These are phyloP conservation scores for Chiloscyllium punctatum DNA, from an alignment of 2,797 vertebrate species.

Conservation along the genomic window DNA sequence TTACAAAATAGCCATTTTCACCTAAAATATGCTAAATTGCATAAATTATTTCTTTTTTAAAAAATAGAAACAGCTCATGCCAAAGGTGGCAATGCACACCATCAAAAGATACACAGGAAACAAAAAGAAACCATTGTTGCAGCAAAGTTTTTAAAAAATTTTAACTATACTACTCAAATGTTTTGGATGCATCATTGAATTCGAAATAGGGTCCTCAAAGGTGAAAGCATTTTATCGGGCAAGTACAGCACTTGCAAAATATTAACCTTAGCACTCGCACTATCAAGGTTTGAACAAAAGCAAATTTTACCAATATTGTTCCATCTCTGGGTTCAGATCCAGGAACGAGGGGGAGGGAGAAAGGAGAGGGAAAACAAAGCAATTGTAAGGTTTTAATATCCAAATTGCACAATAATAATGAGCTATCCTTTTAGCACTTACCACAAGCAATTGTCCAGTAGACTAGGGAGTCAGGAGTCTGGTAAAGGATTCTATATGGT, in stretches of 20 bases:
- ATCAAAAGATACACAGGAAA: background rate
- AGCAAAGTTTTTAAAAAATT: background rate
- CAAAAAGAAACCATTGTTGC: background rate
- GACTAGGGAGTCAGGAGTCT: slow-evolving; percentile 85
- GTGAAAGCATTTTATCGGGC: background rate
- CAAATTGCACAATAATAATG: background rate
- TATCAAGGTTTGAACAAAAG: background rate
- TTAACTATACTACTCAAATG: background rate
- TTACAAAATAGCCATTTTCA: background rate
- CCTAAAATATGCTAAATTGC: background rate
- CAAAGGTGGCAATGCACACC: background rate
- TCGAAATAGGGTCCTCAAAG: background rate
- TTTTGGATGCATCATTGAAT: background rate
- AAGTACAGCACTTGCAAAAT: background rate
- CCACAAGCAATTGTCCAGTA: slow-evolving; percentile 96
- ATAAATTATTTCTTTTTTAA: background rate
- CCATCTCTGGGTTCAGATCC: background rate
- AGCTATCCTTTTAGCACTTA: slow-evolving; percentile 51
- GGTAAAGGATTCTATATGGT: slow-evolving; percentile 92
- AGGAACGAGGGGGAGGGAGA: no score
- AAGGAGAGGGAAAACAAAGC: background rate
- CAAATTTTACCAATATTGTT: background rate
- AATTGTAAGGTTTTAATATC: background rate
- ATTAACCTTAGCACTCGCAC: background rate
- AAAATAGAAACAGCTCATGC: background rate